Base-by-base conservation (phyloP, 2,888 invertebrate genomes). In the Acleris emargana region DNA sequence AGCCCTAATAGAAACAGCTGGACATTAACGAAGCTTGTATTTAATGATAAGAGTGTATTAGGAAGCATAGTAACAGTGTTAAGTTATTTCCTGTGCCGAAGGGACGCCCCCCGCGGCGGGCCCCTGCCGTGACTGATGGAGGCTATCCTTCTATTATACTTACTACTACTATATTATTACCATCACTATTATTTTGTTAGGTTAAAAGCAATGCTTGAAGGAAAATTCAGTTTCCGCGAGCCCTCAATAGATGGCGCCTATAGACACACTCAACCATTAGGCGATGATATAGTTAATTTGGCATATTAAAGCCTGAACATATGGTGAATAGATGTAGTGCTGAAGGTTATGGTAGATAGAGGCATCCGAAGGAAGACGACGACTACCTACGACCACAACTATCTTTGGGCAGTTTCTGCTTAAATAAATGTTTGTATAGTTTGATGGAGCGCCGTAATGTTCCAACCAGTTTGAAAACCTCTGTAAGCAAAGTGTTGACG, bases 71-170 rank as follows among this genome's bases (percentile, higher is more conserved):
- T 76, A 82, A 84, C 79, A 79, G 79, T 81, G 82, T 87, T 84
- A 87, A 80, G 83, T 82, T 81, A 84, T 84, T 78, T 81, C 81
- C 83, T 73, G 76, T 73, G 64, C 68, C 70, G 68, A 60, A 67
- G 58, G 71, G 73, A 72, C 71, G 78, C 70, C 79, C 76, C 84
- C 84, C 75, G 82, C 71, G 69, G 84, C 71, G 80, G 71, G 69
- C 72, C 70, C 86, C 86, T 70, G 79, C 69, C 69, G 86, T 68
- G 74, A 69, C 73, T 70, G 74, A 81, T 79, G 83, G 83, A 82
- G 79, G 80, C 82, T 83, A 81, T 80, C 77, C 79, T 81, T 84
- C 83, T 84, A 86, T 82, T 84, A 77, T 82, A 80, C 81, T 74
- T 78, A 79, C 61, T 61, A 45, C 58, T 18, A 18, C 42, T 25